Evolutionary conservation across 2,888 invertebrate species (phyloP).

Genomic region (Cyaniris semiargus): DNA sequence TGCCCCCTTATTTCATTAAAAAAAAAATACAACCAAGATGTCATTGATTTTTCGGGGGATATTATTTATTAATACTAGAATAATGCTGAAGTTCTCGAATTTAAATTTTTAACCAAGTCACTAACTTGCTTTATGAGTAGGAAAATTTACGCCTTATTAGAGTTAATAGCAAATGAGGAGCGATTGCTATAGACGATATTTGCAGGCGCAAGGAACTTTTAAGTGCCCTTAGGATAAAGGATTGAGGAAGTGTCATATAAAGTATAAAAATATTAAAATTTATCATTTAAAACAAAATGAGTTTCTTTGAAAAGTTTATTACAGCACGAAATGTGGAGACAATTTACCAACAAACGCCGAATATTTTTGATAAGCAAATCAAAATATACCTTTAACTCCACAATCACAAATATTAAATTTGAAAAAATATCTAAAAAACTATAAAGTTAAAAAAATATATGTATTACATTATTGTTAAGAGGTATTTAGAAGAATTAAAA

Average conservation of each 20-base stretch:
- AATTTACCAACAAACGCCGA: not conserved
- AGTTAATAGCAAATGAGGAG: not conserved
- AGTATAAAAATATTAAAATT: not conserved
- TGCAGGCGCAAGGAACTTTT: not conserved
- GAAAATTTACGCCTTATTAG: not conserved
- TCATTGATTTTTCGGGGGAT: no score
- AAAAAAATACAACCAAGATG: no score
- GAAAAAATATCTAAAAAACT: not conserved
- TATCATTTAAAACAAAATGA: not conserved
- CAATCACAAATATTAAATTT: not conserved
- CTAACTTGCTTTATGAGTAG: not conserved
- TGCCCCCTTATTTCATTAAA: no score
- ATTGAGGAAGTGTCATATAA: not conserved
- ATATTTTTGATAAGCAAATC: not conserved
- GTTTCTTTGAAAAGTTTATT: not conserved
- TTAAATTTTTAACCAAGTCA: not conserved
- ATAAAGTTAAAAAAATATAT: not conserved
- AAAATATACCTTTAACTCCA: not conserved
- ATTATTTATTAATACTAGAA: no score
- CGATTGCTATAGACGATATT: not conserved
- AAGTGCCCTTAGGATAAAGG: not conserved
- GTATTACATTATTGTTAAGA: not conserved
- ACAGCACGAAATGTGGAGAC: slow-evolving; percentile 19
- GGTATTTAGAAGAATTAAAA: no score
- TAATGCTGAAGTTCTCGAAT: no score